Evolutionary conservation across 2,888 invertebrate genomes (phyloP), one percentile per base, ranked within the genome.

Genomic region (Leptinotarsa peninsularis): DNA sequence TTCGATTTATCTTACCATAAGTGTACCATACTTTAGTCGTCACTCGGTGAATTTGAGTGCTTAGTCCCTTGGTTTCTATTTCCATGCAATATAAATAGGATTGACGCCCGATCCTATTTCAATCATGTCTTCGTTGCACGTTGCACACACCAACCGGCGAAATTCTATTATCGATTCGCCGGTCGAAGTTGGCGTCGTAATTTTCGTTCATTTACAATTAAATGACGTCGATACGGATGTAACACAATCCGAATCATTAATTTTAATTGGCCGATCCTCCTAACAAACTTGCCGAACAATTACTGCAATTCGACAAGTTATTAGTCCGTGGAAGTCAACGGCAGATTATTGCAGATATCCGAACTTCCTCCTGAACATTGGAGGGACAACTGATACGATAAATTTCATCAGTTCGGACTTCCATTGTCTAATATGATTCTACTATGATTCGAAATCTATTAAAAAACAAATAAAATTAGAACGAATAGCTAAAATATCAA

Each of bases 221-320:
- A 82, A 82, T 79, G 79, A 77, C 79, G 82, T 82, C 81, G 82
- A 82, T 82, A 83, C 81, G 81, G 81, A 80, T 80, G 83, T 83
- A 84, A 84, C 84, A 82, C 84, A 84, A 84, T 81, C 83, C 81
- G 74, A 79, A 78, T 84, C 85, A 85, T 84, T 85, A 85, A 84
- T 84, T 85, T 84, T 85, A 85, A 85, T 85, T 85, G 85, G 84
- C 80, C 80, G 81, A 84, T 81, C 82, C 82, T 81, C 79, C 81
- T 81, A 82, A 79, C 82, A 80, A 80, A 81, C 81, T 83, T 81
- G 80, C 79, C 78, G 82, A 81, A 82, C 82, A 84, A 84, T 84
- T 84, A 84, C 81, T 79, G 80, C 78, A 82, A 82, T 83, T 83
- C 82, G 80, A 80, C 76, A 78, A 83, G 83, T 84, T 83, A 84